These are phyloP conservation scores for Thereuonema tuberculata DNA, from an alignment of 1,140 invertebrate genomes.

Conservation along the genomic window DNA sequence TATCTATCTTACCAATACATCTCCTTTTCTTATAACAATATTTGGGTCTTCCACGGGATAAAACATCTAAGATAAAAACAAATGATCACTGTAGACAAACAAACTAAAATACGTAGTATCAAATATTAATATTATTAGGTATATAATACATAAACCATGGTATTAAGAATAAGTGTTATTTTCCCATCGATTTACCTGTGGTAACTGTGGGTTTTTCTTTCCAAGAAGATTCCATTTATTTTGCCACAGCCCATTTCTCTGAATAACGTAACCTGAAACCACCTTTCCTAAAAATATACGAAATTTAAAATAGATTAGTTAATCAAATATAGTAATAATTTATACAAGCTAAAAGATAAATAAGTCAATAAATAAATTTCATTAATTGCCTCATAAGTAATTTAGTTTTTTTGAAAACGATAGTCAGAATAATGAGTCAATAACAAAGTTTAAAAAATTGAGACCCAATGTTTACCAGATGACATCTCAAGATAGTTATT, in stretches of 20 bases:
- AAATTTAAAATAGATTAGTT: no score
- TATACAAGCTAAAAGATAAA: no score
- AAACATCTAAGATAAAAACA: conserved; percentile 55
- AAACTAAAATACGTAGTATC: no score
- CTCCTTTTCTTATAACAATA: conserved; percentile 44
- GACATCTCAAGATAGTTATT: no score
- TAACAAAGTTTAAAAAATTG: no score
- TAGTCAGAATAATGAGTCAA: no score
- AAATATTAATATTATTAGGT: no score
- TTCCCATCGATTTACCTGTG: conserved; percentile 40
- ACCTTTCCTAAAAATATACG: conserved; percentile 46
- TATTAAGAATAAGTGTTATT: not conserved
- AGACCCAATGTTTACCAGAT: no score
- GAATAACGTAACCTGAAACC: conserved; percentile 73
- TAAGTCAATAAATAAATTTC: conserved; percentile 3
- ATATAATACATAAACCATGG: no score
- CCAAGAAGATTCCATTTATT: conserved; percentile 68
- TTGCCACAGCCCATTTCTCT: conserved; percentile 39
- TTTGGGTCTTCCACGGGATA: conserved; percentile 58
- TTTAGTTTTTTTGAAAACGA: no score
- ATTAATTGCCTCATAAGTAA: conserved; percentile 17
- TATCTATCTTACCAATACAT: conserved; percentile 46
- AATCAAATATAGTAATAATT: no score
- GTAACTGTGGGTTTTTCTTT: conserved; percentile 76
- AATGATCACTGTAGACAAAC: no score